Conservation (phyloP, 1,140 invertebrate species). For the Listronotus oregonensis region DNA sequence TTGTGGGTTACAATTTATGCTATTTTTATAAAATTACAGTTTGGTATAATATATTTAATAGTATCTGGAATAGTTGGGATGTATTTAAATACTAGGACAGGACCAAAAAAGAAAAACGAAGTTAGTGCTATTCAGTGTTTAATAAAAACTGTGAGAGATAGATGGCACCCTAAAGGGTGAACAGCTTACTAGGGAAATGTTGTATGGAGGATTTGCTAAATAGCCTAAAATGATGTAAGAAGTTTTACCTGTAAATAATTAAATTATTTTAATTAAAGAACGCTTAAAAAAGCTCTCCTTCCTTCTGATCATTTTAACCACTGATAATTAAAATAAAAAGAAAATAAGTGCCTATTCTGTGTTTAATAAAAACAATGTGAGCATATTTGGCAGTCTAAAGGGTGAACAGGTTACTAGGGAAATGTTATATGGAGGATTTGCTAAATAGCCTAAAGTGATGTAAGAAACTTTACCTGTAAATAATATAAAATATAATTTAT, state of each 20-base stretch:
- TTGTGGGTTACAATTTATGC: slow-evolving; percentile 70
- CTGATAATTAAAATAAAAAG: slow-evolving; percentile 66
- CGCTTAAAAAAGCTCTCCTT: too few relatives aligned
- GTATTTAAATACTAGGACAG: slow-evolving; percentile 81
- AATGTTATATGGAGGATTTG: slow-evolving; percentile 67
- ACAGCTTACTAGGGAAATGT: slow-evolving; percentile 88
- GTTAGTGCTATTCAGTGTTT: slow-evolving; percentile 97
- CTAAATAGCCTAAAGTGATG: slow-evolving; percentile 22
- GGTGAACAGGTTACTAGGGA: slow-evolving; percentile 94
- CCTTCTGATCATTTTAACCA: too few relatives aligned
- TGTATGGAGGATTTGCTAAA: slow-evolving; percentile 61
- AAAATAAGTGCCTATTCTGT: slow-evolving; percentile 97
- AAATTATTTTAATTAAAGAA: too few relatives aligned
- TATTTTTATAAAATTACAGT: slow-evolving; percentile 78
- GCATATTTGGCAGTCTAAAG: slow-evolving; percentile 90
- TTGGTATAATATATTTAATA: slow-evolving; percentile 89
- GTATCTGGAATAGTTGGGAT: slow-evolving; percentile 80
- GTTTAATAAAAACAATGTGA: slow-evolving; percentile 92
- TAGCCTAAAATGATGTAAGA: slow-evolving; percentile 1
- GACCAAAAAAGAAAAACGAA: slow-evolving; percentile 73
- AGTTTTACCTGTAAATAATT: too few relatives aligned
- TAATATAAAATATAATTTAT: too few relatives aligned
- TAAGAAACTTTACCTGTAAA: too few relatives aligned
- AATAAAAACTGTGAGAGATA: slow-evolving; percentile 93
- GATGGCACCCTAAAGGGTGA: slow-evolving; percentile 94